Percentiles rank a stretch among this genome's conserved stretches.
phyloP scores from a whole-genome alignment of 2,888 invertebrate genomes.

The Anoplius nigerrimus region DNA sequence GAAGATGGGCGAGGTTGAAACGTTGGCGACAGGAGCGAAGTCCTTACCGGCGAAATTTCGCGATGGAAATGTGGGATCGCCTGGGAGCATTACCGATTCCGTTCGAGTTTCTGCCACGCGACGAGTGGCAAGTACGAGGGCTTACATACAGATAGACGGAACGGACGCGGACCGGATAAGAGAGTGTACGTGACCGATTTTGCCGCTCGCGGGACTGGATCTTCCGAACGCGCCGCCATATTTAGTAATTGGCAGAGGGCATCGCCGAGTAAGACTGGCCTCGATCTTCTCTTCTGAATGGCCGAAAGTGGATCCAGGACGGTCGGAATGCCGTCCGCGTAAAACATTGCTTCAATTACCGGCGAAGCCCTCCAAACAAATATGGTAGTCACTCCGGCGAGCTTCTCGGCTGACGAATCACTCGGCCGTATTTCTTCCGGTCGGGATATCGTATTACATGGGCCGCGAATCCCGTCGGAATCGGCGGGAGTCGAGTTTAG shows the following conservation, averaged over 20 bases:
- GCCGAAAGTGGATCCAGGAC: no score
- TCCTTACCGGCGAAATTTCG: conserved; percentile 29
- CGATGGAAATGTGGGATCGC: conserved; percentile 3
- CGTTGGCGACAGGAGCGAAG: neutral
- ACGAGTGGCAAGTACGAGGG: conserved; percentile 30
- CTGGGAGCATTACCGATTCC: conserved; percentile 36
- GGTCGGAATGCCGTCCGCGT: no score
- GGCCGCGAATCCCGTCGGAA: conserved; percentile 21
- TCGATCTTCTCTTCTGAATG: no score
- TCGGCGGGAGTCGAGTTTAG: conserved; percentile 4
- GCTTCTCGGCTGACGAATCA: no score
- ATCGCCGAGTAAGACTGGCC: no score
- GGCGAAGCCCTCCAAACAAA: no score
- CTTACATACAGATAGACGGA: conserved; percentile 39
- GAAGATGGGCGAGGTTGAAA: no score
- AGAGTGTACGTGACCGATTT: conserved; percentile 46
- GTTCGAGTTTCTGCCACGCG: conserved; percentile 23
- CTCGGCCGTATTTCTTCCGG: no score
- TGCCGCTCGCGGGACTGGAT: conserved; percentile 12
- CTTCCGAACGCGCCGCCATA: conserved; percentile 7
- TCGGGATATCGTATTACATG: conserved; percentile 15
- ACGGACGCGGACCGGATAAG: conserved; percentile 42
- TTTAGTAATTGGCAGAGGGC: conserved; percentile 7
- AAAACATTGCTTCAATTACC: no score
- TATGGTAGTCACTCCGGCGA: no score